Base-by-base conservation (phyloP, 1,140 invertebrate species). In the Papilio machaon region DNA sequence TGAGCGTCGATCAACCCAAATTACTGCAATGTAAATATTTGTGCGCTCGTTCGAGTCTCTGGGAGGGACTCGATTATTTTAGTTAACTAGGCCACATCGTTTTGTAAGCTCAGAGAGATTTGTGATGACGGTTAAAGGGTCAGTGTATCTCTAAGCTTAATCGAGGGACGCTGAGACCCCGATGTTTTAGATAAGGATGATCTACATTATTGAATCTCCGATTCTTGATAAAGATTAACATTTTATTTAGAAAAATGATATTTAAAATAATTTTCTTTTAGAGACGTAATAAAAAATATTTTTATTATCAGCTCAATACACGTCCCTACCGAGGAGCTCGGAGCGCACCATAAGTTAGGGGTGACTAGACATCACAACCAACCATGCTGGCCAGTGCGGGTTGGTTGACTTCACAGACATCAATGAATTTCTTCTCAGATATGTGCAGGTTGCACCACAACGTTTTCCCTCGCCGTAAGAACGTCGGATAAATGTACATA, bases 21-120 rank as follows among this genome's bases (percentile, higher is more conserved):
- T 74, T 46, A 74, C 46, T 74, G 17, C 46, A 74, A 74, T 74
- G 73, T 74, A 74, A 74, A 74, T 74, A 74, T 74, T 74, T 74
- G 73, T 17, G 6, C 43, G 43, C 73, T n/a, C 35, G 70, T 38
- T 73, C 73, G 73, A 74, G 46, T 74, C 73, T 74, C 35, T 5
- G 73, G 73, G 73, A 74, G 73, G 43, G 73, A 74, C n/a, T 17
- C 46, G 73, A 74, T 74, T 74, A 74, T 74, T 74, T 74, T 74
- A 38, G 73, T 74, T 46, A 74, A 74, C 73, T 74, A 19, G 73
- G 73, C 43, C 73, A 43, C 38, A 73, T 73, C 73, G 73, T 47
- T 46, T 49, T 74, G 73, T 49, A 49, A 74, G 73, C 43, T 19
- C 35, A 38, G 38, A 11, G n/a, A 43, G 73, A 74, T 74, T 74